Base-by-base conservation (phyloP, 2,797 vertebrate genomes). In the Aphelocoma californica region DNA sequence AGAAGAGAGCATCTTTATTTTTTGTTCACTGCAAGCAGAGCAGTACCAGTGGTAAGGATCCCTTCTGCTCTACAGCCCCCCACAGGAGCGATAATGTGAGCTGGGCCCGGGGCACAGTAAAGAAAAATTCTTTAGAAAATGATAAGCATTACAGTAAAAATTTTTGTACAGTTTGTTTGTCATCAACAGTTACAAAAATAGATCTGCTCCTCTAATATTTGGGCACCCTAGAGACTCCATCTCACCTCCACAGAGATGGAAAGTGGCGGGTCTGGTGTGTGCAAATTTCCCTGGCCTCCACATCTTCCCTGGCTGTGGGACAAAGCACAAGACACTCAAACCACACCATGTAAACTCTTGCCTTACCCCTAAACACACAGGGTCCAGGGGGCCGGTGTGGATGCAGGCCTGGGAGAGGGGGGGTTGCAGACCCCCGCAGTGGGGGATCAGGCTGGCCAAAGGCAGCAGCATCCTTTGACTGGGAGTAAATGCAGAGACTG, bases 1-100 rank as follows among this genome's bases (percentile, higher is more conserved):
- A 93, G 93, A 96, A 97, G 96, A 82, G 18, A 61, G 61, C 72
- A 91, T 97, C 85, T 97, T 97, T 98, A 96, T 95, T 96, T 96
- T 96, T 96, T 96, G 90, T 94, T 96, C 95, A 95, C 83, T 92
- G 86, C 90, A 95, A 97, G 96, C 72, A 93, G 93, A 96, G 95
- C 91, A 95, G 72, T 80, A 90, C 51, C 88, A 50, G 83, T 58
- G 82, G 84, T 51, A 87, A 92, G 81, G 88, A 95, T 74, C 73
- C 53, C n/a, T 58, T 29, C 70, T 95, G 96, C 93, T 96, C 97
- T 95, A 89, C 32, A 96, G 81, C 53, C 58, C 44, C 47, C 58
- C 44, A 48, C 44, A 91, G 71, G 88, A 97, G 94, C 25, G 0
- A 48, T 26, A 73, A 65, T 12, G 77, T 56, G 53, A 89, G 72